Base-by-base conservation (phyloP, 53 echinoderm and acorn worm genomes). In the Paracentrotus lividus region DNA sequence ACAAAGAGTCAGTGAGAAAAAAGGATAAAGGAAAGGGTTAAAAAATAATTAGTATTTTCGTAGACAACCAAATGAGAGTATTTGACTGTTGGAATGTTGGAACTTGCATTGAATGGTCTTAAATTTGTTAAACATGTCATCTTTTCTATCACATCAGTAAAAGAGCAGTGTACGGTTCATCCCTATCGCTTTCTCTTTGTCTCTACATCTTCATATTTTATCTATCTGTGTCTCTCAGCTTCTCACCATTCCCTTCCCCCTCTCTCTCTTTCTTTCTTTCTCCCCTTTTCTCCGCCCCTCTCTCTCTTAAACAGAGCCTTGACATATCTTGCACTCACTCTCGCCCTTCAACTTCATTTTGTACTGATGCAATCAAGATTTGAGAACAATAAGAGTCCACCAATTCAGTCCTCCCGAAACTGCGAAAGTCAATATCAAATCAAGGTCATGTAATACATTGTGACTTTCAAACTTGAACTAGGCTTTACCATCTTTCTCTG, bases 311-410 rank as follows among this genome's bases (percentile, higher is more conserved):
- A 65, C 21, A 21, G 31, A 65, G 31, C 65, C 65, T 65, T 65
- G 65, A 27, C 33, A 33, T 33, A 67, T 67, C 32, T 67, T 13
- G 33, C 67, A 12, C 67, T 67, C 67, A 12, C 67, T 67, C 67
- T 67, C 15, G 67, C 67, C 67, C 67, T 67, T 67, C 67, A 33
- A 67, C 67, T 67, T 67, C 67, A 67, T 67, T 15, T 67, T 23
- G 23, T n/a, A 21, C 8, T 3, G 33, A 16, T 10, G 8, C 10
- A 33, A 13, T n/a, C 7, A 31, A 34, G 16, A 31, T n/a, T 67
- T 33, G 67, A 67, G 67, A 67, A 67, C 67, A 67, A 66, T 66
- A 29, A 29, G 13, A 33, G 31, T 33, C 0, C 2, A 34, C 12
- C 32, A 67, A 33, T 33, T 33, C 67, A 6, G 12, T 67, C 33